Percentiles rank a stretch among this genome's conserved stretches.
phyloP scores from a whole-genome alignment of 2,113 vertebrate species.

The Riparia riparia region DNA sequence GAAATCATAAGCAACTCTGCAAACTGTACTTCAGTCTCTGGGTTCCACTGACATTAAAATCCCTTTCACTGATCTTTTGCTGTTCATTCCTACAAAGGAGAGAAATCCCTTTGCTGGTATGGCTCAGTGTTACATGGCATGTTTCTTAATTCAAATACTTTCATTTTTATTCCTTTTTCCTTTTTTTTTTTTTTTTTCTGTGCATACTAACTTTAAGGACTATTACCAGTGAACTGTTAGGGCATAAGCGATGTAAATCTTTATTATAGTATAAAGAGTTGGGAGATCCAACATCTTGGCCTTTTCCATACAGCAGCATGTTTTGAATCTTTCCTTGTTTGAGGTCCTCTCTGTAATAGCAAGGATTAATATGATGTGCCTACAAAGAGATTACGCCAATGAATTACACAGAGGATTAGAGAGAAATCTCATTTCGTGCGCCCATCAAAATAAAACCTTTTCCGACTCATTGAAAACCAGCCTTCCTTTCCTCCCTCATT shows the following conservation, averaged over 20 bases:
- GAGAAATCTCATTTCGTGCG: slow-evolving; percentile 28
- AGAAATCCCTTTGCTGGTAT: background rate
- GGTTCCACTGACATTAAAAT: background rate
- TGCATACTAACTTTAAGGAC: background rate
- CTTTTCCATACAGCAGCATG: background rate
- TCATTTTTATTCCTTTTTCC: background rate
- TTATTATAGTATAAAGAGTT: background rate
- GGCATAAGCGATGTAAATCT: background rate
- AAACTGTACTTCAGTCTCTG: background rate
- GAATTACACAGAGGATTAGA: slow-evolving; percentile 57
- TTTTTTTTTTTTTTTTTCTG: too few relatives aligned
- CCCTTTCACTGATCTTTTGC: background rate
- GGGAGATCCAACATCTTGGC: background rate
- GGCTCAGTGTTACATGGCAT: background rate
- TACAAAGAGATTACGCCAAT: slow-evolving; percentile 44
- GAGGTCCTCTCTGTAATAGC: slow-evolving; percentile 10
- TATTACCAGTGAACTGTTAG: background rate
- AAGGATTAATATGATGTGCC: slow-evolving; percentile 56
- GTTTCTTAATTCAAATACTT: background rate
- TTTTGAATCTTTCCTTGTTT: background rate
- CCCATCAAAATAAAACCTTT: slow-evolving; percentile 55
- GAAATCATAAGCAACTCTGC: background rate
- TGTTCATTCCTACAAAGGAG: background rate
- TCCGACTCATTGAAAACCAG: background rate
- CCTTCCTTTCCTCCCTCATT: background rate